phyloP scores from a whole-genome alignment of 2,113 vertebrate species.

The Anseranas semipalmata region DNA sequence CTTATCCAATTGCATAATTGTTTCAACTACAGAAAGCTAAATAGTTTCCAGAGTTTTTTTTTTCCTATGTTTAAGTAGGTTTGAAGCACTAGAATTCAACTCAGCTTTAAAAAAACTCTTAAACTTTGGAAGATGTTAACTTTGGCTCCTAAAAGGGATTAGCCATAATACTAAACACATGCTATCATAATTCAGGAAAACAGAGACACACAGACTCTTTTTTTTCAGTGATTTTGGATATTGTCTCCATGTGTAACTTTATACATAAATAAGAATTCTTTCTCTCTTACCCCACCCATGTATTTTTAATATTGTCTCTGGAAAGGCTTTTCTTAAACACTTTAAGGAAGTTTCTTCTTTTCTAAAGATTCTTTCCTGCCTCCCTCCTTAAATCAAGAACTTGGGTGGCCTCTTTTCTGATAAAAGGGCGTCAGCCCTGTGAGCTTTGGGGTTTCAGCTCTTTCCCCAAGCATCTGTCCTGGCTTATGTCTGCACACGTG shows the following conservation, averaged over 20 bases:
- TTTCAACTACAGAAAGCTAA: conserved; percentile 8
- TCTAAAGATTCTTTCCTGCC: background rate
- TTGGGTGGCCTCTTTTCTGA: conserved; percentile 54
- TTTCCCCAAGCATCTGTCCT: conserved; percentile 22
- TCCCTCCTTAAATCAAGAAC: background rate
- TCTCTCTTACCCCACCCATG: conserved; percentile 46
- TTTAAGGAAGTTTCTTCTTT: conserved; percentile 24
- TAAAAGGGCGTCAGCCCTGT: background rate
- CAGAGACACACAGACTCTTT: conserved; percentile 41
- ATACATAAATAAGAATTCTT: conserved; percentile 65
- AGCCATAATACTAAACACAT: conserved; percentile 60
- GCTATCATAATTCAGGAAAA: conserved; percentile 46
- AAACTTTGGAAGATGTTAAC: conserved; percentile 50
- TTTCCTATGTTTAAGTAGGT: background rate
- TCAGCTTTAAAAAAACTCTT: background rate
- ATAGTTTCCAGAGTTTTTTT: background rate
- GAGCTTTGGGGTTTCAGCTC: conserved; percentile 27
- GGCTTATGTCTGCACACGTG: background rate
- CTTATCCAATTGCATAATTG: conserved; percentile 1
- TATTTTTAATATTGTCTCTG: conserved; percentile 47
- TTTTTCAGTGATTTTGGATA: conserved; percentile 29
- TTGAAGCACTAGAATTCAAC: conserved; percentile 6
- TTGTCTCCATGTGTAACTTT: conserved; percentile 53
- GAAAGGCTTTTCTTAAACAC: conserved; percentile 21
- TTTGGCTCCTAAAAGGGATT: conserved; percentile 42